Percentiles rank a stretch among this genome's conserved stretches.
phyloP scores from a whole-genome alignment of 2,113 vertebrate species.

The Rhinopomastus cyanomelas region DNA sequence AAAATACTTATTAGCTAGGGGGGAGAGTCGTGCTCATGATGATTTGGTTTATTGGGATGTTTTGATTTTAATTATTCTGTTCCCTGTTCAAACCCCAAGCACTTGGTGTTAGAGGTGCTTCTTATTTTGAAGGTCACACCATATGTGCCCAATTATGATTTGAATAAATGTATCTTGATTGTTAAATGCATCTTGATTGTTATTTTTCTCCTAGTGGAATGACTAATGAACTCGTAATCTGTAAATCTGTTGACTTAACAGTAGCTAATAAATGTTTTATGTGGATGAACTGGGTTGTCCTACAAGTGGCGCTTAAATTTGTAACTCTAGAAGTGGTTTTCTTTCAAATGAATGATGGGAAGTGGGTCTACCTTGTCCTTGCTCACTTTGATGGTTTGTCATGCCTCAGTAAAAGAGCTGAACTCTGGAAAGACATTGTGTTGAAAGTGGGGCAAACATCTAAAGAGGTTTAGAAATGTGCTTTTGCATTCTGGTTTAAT shows the following conservation, averaged over 20 bases:
- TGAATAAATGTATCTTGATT: slow-evolving; percentile 43
- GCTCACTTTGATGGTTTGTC: neutral
- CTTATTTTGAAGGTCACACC: slow-evolving; percentile 38
- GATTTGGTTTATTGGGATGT: neutral
- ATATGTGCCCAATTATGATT: slow-evolving; percentile 37
- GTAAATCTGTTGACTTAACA: slow-evolving; percentile 51
- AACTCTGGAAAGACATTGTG: neutral
- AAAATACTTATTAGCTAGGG: neutral
- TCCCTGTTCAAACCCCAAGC: neutral
- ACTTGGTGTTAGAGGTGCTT: slow-evolving; percentile 6
- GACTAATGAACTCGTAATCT: slow-evolving; percentile 42
- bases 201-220: slow-evolving; percentile 36
- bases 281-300: slow-evolving; percentile 26
- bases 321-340: neutral
- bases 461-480: neutral
- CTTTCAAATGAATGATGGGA: neutral
- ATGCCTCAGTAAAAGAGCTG: neutral
- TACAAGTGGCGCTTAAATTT: slow-evolving; percentile 6
- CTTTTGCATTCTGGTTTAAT: neutral
- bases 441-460: neutral
- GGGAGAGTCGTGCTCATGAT: neutral
- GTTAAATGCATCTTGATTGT: slow-evolving; percentile 44
- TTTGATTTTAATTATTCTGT: neutral
- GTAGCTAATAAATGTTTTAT: slow-evolving; percentile 29
- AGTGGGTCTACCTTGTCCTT: neutral